Evolutionary conservation across 2,888 invertebrate genomes (phyloP), one percentile per base, ranked within the genome.

Genomic region (Lamellibrachia columna): DNA sequence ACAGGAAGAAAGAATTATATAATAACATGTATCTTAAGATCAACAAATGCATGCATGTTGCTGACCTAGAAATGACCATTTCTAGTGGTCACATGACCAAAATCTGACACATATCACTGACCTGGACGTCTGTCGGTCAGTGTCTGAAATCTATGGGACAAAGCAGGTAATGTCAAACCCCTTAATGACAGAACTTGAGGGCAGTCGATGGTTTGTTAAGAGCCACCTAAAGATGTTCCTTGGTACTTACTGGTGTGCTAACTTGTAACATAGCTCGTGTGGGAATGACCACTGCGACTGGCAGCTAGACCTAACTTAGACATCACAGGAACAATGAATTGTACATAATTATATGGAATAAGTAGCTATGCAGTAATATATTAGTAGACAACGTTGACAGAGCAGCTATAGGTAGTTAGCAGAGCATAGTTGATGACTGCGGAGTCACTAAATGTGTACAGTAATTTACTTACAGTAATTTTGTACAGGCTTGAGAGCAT

Each of bases 391-490:
- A 75, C 6, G 75, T 75, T 22, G 75, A 75, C 75, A 22, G 75
- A 75, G 75, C 75, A 75, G 75, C 75, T 75, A 75, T 75, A 75
- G 75, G 22, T 75, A 75, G 58, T 58, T 58, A 58, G 58, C 58
- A 11, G 75, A 75, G 75, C n/a, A 22, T 22, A 75, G 75, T 22
- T 11, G 15, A 75, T 75, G 75, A 75, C 75, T 75, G 75, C 75
- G 22, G 75, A 75, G 75, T 75, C 75, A 75, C 15, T 75, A 75
- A 75, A 75, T 75, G 75, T 75, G 75, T 75, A 75, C 75, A 75
- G 75, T 15, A 75, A 75, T 75, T 75, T 75, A n/a, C 75, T 75
- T 75, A 75, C 75, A 75, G 75, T 75, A 75, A 75, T 75, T 75
- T 75, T 75, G 75, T 75, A 75, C 22, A 75, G 75, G 22, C 22